Conservation (phyloP, 2,888 invertebrate genomes). For the Drosophila quinaria region DNA sequence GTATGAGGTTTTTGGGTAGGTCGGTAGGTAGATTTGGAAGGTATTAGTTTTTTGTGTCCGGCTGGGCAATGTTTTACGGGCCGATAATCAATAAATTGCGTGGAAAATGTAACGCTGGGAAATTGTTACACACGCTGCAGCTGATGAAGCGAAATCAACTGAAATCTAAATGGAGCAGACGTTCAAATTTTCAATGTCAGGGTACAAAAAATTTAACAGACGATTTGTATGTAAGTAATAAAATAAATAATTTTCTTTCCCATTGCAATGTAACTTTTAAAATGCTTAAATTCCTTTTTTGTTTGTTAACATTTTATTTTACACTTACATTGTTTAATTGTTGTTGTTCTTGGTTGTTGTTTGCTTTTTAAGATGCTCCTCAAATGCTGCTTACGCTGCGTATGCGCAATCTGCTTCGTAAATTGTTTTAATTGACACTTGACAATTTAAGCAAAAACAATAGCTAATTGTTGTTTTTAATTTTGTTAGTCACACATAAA, state of each 20-base stretch:
- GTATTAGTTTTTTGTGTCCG: conserved; percentile 3
- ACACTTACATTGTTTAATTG: conserved; percentile 64
- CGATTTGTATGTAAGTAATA: not conserved
- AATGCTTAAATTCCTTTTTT: not conserved
- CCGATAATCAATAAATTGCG: conserved; percentile 75
- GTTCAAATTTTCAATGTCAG: conserved; percentile 19
- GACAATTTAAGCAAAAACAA: conserved; percentile 30
- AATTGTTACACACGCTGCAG: conserved; percentile 61
- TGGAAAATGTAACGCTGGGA: conserved; percentile 62
- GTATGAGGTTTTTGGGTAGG: conserved; percentile 3
- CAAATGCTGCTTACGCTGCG: conserved; percentile 32
- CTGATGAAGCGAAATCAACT: conserved; percentile 53
- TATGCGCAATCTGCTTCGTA: conserved; percentile 43
- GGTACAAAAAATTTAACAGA: not conserved
- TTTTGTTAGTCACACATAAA: conserved; percentile 34
- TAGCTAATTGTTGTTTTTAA: conserved; percentile 26
- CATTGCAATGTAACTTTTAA: not conserved
- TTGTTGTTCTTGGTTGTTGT: conserved; percentile 10
- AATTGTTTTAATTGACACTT: conserved; percentile 67
- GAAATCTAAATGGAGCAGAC: conserved; percentile 32
- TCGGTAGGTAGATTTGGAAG: not conserved
- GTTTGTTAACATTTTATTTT: not conserved
- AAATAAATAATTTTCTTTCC: not conserved
- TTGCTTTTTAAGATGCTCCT: conserved; percentile 5
- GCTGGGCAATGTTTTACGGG: conserved; percentile 19